Evolutionary conservation across 2,888 invertebrate genomes (phyloP).

Genomic region (Alentia gelatinosa): DNA sequence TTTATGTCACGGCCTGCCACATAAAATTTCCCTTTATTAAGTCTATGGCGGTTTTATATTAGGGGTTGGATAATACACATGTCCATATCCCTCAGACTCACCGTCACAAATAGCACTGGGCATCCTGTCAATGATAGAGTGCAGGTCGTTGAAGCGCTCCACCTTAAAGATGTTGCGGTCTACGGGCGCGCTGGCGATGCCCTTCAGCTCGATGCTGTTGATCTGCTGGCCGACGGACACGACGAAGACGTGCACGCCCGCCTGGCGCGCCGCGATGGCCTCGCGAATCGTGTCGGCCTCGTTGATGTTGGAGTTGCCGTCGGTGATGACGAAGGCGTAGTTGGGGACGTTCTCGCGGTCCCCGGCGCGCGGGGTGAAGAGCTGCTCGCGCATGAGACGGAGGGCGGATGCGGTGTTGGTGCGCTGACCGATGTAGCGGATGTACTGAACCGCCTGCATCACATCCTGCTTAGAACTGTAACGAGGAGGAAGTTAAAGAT

Average conservation of each 20-base stretch:
- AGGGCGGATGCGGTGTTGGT: slow-evolving; percentile 76
- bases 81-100: slow-evolving; percentile 28
- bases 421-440: slow-evolving; percentile 67
- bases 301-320: slow-evolving; percentile 75
- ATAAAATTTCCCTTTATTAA: too few relatives aligned
- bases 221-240: slow-evolving; percentile 57
- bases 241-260: slow-evolving; percentile 23
- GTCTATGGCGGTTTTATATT: too few relatives aligned
- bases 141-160: slow-evolving; percentile 54
- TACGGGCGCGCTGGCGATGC: slow-evolving; percentile 53
- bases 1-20: too few relatives aligned
- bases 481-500: too few relatives aligned
- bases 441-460: slow-evolving; percentile 71
- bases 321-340: slow-evolving; percentile 74
- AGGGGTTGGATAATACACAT: too few relatives aligned
- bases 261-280: slow-evolving; percentile 63
- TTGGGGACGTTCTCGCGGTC: slow-evolving; percentile 72
- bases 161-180: slow-evolving; percentile 52
- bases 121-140: slow-evolving; percentile 28
- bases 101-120: slow-evolving; percentile 53
- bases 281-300: slow-evolving; percentile 73
- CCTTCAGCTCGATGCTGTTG: slow-evolving; percentile 56
- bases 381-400: slow-evolving; percentile 67
- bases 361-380: slow-evolving; percentile 71
- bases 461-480: slow-evolving; percentile 68